Percentiles rank a stretch among this genome's conserved stretches.
These are phyloP conservation scores for Willisornis vidua DNA, from an alignment of 2,113 vertebrate species.

Conservation along the genomic window DNA sequence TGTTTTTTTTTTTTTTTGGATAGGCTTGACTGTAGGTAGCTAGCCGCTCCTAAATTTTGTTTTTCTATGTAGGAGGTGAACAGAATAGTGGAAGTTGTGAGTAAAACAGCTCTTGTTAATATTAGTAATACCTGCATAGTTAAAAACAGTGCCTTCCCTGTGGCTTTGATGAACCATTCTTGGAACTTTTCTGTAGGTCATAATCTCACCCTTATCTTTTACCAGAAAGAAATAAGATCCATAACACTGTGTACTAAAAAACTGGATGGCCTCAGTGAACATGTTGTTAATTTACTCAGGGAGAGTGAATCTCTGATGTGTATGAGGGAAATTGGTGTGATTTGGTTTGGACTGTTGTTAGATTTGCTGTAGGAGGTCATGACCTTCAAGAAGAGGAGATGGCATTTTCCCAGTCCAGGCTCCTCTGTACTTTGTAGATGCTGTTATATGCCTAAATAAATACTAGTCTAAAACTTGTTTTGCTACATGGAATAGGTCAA, in stretches of 20 bases:
- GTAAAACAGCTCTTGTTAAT: neutral
- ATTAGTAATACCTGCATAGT: neutral
- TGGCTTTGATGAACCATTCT: neutral
- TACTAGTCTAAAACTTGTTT: neutral
- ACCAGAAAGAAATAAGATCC: fast-evolving
- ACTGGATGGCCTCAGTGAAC: neutral
- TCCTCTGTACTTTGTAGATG: neutral
- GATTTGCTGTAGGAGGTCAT: neutral
- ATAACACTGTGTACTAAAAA: fast-evolving
- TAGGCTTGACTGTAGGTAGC: neutral
- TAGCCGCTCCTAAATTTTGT: neutral
- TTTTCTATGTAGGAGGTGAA: neutral
- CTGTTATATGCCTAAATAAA: neutral
- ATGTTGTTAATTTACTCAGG: neutral
- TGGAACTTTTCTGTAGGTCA: neutral
- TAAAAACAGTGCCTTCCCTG: neutral
- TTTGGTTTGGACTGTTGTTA: neutral
- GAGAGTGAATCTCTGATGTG: neutral
- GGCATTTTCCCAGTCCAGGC: neutral
- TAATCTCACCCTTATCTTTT: neutral
- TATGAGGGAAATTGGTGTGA: neutral
- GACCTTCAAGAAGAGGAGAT: neutral
- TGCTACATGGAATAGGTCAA: neutral
- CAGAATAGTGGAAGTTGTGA: neutral
- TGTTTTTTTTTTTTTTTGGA: neutral